These are phyloP conservation scores for Drosophila fuyamai DNA, from an alignment of 1,140 invertebrate genomes.

Conservation along the genomic window DNA sequence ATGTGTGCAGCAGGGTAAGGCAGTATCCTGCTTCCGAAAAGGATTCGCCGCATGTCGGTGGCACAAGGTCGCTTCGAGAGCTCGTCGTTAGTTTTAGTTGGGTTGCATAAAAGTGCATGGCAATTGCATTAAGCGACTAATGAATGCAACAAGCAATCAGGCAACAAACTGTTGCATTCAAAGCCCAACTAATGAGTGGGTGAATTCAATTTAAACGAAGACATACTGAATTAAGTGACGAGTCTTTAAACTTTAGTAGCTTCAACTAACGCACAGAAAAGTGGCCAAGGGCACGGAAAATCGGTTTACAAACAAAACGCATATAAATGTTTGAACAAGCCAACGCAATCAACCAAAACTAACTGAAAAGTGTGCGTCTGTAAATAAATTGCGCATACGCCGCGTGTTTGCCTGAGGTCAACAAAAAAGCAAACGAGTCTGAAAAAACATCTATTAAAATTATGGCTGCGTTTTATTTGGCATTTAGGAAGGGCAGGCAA, in stretches of 20 bases:
- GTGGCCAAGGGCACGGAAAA: neutral
- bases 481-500: constrained; percentile 50
- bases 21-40: constrained; percentile 15
- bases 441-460: constrained; percentile 66
- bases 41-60: constrained; percentile 37
- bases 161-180: constrained; percentile 63
- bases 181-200: constrained; percentile 34
- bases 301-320: constrained; percentile 20
- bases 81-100: constrained; percentile 20
- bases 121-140: constrained; percentile 69
- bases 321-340: constrained; percentile 64
- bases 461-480: constrained; percentile 64
- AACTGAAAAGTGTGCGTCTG: constrained; percentile 36
- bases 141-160: constrained; percentile 62
- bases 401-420: constrained; percentile 50
- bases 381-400: constrained; percentile 73
- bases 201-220: constrained; percentile 36
- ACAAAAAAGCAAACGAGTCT: constrained; percentile 34
- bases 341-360: constrained; percentile 30
- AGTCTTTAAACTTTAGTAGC: neutral
- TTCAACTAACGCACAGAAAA: neutral
- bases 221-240: neutral
- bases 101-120: constrained; percentile 49
- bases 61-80: constrained; percentile 45
- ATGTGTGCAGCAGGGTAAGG: neutral